Base-by-base conservation (phyloP, 2,888 invertebrate species). In the Amaurobius ferox region DNA sequence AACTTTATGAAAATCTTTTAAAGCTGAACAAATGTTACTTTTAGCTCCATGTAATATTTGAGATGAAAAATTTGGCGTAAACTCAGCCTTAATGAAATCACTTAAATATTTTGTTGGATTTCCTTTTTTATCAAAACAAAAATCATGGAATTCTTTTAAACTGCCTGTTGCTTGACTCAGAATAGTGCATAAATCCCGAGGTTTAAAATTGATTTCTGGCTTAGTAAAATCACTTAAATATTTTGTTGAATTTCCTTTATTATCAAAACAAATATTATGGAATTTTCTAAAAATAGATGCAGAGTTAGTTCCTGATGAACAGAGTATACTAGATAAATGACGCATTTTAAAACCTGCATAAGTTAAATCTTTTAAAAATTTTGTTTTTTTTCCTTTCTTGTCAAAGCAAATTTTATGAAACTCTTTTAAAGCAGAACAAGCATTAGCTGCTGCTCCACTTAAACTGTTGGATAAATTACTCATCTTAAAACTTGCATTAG, bases 111-210 rank as follows among this genome's bases (percentile, higher is more conserved):
- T n/a, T n/a, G n/a, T n/a, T n/a, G n/a, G n/a, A n/a, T n/a, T n/a
- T n/a, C n/a, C n/a, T n/a, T 32, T 67, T 67, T 67, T 16, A 67
- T 67, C 30, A 67, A 67, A 67, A 67, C 67, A 30, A 67, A 67
- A 9, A 67, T 30, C 28, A 67, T 67, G 67, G 35, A 67, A 67
- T 67, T 30, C 28, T 67, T 67, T 32, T 30, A 67, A 67, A 67
- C 39, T 13, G 13, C 13, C 39, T 39, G 13, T 39, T 39, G 9
- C 39, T 39, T 39, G 7, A 39, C 39, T 39, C 39, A 39, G 39
- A 13, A 39, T 39, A 39, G 9, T 39, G 13, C 39, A 67, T 67
- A 67, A 67, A 67, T 67, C 6, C 29, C 32, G 1, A 19, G 28
- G 19, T 32, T 32, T 30, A 67, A 67, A 67, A 67, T n/a, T 35